These are phyloP conservation scores for Ormyrus nitidulus DNA, from an alignment of 2,888 invertebrate genomes.

Conservation along the genomic window DNA sequence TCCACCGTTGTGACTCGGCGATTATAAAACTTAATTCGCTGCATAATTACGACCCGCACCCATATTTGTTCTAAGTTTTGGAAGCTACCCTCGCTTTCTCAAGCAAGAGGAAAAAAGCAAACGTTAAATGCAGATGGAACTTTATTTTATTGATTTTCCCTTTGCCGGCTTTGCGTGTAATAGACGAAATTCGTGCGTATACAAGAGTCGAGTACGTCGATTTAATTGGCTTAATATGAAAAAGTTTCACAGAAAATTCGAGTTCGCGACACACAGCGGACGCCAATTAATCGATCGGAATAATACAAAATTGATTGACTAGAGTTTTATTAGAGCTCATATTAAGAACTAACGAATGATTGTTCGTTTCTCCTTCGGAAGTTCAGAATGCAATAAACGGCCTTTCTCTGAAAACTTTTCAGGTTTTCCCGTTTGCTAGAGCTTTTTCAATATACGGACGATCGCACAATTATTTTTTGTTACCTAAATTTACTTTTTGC, in stretches of 20 bases:
- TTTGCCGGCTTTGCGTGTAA: slow-evolving; percentile 3
- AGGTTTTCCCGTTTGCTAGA: too few relatives aligned
- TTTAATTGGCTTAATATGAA: slow-evolving; percentile 25
- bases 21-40: too few relatives aligned
- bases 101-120: background rate
- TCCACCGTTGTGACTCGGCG: too few relatives aligned
- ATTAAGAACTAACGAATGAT: slow-evolving; percentile 39
- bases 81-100: background rate
- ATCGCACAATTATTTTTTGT: too few relatives aligned
- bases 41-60: too few relatives aligned
- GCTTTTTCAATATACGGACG: too few relatives aligned
- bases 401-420: too few relatives aligned
- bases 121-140: slow-evolving; percentile 6
- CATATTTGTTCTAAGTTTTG: too few relatives aligned
- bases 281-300: slow-evolving; percentile 31
- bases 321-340: background rate
- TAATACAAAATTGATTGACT: slow-evolving; percentile 28
- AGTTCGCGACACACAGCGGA: background rate
- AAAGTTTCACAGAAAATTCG: slow-evolving; percentile 16
- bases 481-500: too few relatives aligned
- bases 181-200: slow-evolving; percentile 17
- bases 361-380: background rate
- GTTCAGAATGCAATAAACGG: background rate
- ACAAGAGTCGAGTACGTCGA: slow-evolving; percentile 10
- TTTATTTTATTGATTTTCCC: slow-evolving; percentile 19